Evolutionary conservation across 2,888 invertebrate species (phyloP), one percentile per base, ranked within the genome.

Genomic region (Cryptophagus acutangulus): DNA sequence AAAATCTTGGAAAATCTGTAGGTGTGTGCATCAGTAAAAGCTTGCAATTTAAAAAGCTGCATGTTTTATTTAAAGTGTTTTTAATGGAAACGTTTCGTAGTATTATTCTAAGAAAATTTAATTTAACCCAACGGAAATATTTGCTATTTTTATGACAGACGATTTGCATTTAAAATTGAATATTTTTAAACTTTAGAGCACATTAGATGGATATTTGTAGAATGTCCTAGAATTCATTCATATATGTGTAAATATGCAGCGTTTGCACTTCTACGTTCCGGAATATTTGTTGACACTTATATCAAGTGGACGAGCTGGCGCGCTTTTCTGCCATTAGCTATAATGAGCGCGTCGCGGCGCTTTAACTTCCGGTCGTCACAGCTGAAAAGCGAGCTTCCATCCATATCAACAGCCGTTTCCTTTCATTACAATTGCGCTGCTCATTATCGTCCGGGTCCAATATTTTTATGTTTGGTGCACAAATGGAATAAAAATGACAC

Each of bases 311-410:
- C 38, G 20, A 17, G 30, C 18, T 10, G 20, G 12, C 29, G 38
- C 47, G 41, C 42, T 47, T 14, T 18, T 16, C 33, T 43, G 40
- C 56, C 57, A 57, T 57, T 58, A 57, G 54, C 50, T 43, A 49
- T 58, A 58, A 58, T 57, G 55, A 57, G 54, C 41, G 51, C 55
- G 54, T 47, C 54, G 50, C 55, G 54, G 49, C 54, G 55, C 55
- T 55, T 52, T 48, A 57, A 54, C 55, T 58, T 59, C 58, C 59
- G 57, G 54, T 54, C 54, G 59, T 57, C 58, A 53, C 57, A 56
- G 55, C 48, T 58, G 59, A 59, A 59, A 59, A 56, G 59, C 55
- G 52, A 48, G 49, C 56, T 54, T 58, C 52, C 58, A 58, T 59
- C 55, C 57, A 54, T 40, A 40, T 40, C 35, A 35, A 28, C 40